Base-by-base conservation (phyloP, 1,140 invertebrate genomes). In the Zaprionus camerounensis region DNA sequence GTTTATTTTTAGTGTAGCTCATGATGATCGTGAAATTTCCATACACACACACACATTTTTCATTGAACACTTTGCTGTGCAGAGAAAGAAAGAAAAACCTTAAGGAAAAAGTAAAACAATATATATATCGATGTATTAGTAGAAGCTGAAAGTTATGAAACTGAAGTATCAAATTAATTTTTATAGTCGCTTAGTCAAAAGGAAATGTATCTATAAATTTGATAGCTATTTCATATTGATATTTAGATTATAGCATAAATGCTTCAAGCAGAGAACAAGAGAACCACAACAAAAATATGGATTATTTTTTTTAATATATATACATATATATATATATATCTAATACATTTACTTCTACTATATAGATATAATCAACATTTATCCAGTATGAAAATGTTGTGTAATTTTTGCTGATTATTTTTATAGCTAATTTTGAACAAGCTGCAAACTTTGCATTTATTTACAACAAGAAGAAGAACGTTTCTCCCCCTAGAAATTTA, bases 391-490 rank as follows among this genome's bases (percentile, higher is more conserved):
- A 11, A 17, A 46, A 46, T 46, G 41, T 46, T 46, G 7, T 46
- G 5, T 46, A 3, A 17, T 46, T 17, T 46, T 46, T 46, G 41
- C 41, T 46, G 46, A 51, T 51, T 49, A 53, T 63, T 55, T 51
- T 41, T 58, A 15, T 76, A 76, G 74, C 69, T 71, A 65, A 79
- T 78, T 38, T 46, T 76, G 73, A 87, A 87, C 73, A 71, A 81
- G 76, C 82, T 80, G 70, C 80, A 85, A 87, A 82, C 74, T 76
- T 78, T 75, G 84, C 84, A 88, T 88, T 88, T 88, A 88, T 83
- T 77, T 73, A 68, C 75, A 76, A 75, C 7, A 66, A 66, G 22
- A 1, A 15, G 5, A 31, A 36, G 5, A 53, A 66, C n/a, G 20
- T 51, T 51, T 20, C 22, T 17, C 46, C 17, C 46, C 46, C 20